Conservation (phyloP, 2,888 invertebrate species). For the Pristionchus fissidentatus region DNA sequence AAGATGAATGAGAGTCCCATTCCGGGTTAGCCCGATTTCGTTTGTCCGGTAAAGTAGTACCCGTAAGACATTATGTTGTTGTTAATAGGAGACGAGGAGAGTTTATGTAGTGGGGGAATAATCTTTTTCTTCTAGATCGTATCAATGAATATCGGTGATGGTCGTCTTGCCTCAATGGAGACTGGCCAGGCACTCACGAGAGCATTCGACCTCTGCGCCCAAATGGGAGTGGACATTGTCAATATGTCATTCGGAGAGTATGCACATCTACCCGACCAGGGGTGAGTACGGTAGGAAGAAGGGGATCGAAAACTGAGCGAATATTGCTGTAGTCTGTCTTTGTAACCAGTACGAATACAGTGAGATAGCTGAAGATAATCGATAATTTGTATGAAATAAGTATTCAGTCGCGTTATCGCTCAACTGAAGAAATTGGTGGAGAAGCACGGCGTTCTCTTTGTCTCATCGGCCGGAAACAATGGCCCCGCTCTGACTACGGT, state of each 20-base stretch:
- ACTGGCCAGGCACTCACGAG: conserved; percentile 92
- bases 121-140: conserved; percentile 49
- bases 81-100: too few species aligned
- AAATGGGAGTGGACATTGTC: conserved; percentile 84
- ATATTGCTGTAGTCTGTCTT: conserved; percentile 81
- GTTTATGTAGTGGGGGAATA: too few species aligned
- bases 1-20: too few species aligned
- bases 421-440: conserved; percentile 81
- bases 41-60: too few species aligned
- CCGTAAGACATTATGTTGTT: too few species aligned
- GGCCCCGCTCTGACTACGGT: conserved; percentile 93
- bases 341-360: background rate
- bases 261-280: conserved; percentile 90
- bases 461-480: conserved; percentile 94
- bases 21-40: too few species aligned
- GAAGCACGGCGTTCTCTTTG: conserved; percentile 92
- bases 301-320: conserved; percentile 78
- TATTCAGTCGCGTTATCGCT: conserved; percentile 86
- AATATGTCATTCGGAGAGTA: conserved; percentile 99
- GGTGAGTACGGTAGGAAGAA: conserved; percentile 81
- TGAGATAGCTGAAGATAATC: background rate
- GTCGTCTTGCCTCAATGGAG: conserved; percentile 93
- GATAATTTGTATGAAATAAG: conserved; percentile 78
- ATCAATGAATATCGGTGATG: conserved; percentile 88
- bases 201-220: conserved; percentile 81